Evolutionary conservation across 1,140 invertebrate genomes (phyloP).

Genomic region (Atta cephalotes): DNA sequence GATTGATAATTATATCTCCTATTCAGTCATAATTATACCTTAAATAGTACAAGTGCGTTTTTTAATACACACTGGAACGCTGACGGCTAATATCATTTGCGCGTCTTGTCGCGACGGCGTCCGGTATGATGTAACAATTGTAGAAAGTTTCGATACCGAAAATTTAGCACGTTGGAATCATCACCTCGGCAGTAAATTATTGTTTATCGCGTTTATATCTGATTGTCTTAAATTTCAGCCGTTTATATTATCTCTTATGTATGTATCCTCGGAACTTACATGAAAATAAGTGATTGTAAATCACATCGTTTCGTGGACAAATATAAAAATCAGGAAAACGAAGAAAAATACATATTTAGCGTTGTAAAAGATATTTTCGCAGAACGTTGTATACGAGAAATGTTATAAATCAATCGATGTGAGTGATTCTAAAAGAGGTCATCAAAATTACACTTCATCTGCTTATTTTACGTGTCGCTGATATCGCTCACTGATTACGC

Average conservation of each 20-base stretch:
- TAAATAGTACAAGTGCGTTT: background rate
- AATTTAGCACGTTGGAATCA: background rate
- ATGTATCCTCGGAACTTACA: too few species aligned
- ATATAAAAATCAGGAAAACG: constrained; percentile 8
- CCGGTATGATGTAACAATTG: constrained; percentile 33
- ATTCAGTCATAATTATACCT: background rate
- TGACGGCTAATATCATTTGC: background rate
- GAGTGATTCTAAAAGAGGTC: background rate
- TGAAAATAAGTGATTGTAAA: background rate
- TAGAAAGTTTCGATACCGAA: constrained; percentile 37
- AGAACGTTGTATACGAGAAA: background rate
- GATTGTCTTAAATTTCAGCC: background rate
- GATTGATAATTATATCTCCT: background rate
- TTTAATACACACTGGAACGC: background rate
- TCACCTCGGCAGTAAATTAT: background rate
- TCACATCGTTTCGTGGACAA: background rate
- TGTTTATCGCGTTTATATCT: background rate
- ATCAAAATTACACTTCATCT: constrained; percentile 15
- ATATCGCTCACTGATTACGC: constrained; percentile 26
- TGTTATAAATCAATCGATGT: background rate
- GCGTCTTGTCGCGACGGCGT: background rate
- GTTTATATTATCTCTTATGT: background rate
- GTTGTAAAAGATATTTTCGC: background rate
- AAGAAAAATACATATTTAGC: background rate
- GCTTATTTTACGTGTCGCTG: background rate